Conservation (phyloP, 35 echinoderm and acorn worm species). For the Chiridota heheva region DNA sequence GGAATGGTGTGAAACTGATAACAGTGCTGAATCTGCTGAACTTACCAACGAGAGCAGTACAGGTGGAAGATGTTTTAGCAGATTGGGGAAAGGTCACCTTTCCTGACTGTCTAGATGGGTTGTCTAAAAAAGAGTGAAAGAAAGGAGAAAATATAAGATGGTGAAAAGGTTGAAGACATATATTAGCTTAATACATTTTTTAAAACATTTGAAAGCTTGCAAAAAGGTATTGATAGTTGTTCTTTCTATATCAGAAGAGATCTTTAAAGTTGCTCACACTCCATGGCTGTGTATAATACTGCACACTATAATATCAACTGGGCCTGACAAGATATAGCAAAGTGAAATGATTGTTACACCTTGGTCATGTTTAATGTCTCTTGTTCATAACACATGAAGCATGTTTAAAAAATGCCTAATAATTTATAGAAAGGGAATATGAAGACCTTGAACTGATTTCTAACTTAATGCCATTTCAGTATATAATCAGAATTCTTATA, state of each 20-base stretch:
- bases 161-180: not conserved
- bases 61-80: slow-evolving; percentile 59
- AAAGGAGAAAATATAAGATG: not conserved
- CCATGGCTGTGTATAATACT: not conserved
- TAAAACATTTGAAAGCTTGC: not conserved
- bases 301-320: not conserved
- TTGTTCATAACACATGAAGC: no score
- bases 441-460: no score
- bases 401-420: no score
- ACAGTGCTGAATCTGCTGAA: not conserved
- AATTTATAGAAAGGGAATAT: no score
- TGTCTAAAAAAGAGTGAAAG: not conserved
- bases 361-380: no score
- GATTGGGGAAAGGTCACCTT: slow-evolving; percentile 86
- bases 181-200: not conserved
- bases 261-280: not conserved
- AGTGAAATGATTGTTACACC: no score
- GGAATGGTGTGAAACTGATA: not conserved
- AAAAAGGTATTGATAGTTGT: not conserved
- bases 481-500: no score
- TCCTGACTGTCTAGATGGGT: slow-evolving; percentile 71
- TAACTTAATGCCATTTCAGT: no score
- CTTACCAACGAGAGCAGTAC: slow-evolving; percentile 70
- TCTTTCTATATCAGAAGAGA: not conserved
- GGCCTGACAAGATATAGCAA: no score